Evolutionary conservation across 2,113 vertebrate species (phyloP).

Genomic region (Zapornia atra): DNA sequence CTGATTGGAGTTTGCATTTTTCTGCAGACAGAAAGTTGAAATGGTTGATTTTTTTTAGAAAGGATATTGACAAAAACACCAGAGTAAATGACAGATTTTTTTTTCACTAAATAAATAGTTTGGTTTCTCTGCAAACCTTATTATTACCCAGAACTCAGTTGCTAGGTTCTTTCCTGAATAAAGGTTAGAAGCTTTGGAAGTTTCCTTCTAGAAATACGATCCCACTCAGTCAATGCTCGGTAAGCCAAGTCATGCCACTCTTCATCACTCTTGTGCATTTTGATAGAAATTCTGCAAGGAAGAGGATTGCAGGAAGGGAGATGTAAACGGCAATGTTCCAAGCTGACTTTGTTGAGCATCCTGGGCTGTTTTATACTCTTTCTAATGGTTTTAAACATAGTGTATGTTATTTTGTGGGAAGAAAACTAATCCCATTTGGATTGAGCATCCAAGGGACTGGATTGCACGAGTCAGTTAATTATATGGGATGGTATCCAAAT

Average conservation of each 20-base stretch:
- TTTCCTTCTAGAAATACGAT: not conserved
- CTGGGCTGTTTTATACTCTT: not conserved
- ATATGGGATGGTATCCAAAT: not conserved
- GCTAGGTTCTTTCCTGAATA: not conserved
- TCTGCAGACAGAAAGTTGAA: not conserved
- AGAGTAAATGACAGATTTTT: not conserved
- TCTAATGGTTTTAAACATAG: not conserved
- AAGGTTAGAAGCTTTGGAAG: not conserved
- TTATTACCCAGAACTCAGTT: not conserved
- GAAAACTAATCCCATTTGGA: not conserved
- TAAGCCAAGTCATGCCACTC: not conserved
- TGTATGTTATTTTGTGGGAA: not conserved
- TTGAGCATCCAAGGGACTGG: not conserved
- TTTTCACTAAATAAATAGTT: not conserved
- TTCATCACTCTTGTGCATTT: not conserved
- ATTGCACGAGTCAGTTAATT: not conserved
- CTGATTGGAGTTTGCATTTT: not conserved
- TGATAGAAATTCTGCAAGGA: not conserved
- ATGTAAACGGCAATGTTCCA: not conserved
- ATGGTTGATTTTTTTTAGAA: not conserved
- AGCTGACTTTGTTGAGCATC: not conserved
- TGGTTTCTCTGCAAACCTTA: not conserved
- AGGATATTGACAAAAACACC: not conserved
- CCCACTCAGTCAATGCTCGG: not conserved
- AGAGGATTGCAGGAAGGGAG: not conserved